These are phyloP conservation scores for Guaruba guarouba DNA, from an alignment of 2,113 vertebrate species.

Conservation along the genomic window DNA sequence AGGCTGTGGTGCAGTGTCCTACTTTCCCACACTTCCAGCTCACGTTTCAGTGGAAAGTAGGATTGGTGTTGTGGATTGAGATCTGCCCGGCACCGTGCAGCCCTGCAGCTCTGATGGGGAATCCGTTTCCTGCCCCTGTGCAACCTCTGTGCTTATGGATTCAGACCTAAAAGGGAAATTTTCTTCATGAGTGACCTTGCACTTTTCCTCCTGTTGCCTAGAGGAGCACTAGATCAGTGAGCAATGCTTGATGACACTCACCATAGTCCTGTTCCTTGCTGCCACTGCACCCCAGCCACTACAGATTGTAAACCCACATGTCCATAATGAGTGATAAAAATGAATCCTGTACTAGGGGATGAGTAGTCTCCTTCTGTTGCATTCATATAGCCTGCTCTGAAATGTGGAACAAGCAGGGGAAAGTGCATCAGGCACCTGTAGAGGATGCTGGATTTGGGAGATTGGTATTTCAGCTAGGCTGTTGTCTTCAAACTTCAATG, in stretches of 20 bases:
- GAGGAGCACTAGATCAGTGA: conserved; percentile 9
- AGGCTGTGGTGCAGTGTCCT: background rate
- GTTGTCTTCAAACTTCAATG: background rate
- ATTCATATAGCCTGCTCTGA: background rate
- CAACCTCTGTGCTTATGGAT: background rate
- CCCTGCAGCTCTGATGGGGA: background rate
- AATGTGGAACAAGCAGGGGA: conserved; percentile 16
- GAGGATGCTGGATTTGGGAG: background rate
- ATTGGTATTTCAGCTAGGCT: background rate
- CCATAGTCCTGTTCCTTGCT: background rate
- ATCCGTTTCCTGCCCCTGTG: background rate
- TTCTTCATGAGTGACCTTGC: conserved; percentile 23
- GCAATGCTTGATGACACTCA: conserved; percentile 20
- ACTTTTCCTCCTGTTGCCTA: conserved; percentile 34
- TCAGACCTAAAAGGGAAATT: conserved; percentile 42
- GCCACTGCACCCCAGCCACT: background rate
- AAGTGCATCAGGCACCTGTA: background rate
- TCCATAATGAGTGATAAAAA: conserved; percentile 15
- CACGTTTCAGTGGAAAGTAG: conserved; percentile 13
- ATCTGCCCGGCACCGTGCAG: background rate
- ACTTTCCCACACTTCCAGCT: conserved; percentile 4
- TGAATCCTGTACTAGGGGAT: background rate
- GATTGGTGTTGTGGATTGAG: conserved; percentile 12
- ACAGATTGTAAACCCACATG: background rate
- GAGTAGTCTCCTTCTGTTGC: background rate